Evolutionary conservation across 2,797 vertebrate species (phyloP), one percentile per base, ranked within the genome.

Genomic region (Gallirallus australis): DNA sequence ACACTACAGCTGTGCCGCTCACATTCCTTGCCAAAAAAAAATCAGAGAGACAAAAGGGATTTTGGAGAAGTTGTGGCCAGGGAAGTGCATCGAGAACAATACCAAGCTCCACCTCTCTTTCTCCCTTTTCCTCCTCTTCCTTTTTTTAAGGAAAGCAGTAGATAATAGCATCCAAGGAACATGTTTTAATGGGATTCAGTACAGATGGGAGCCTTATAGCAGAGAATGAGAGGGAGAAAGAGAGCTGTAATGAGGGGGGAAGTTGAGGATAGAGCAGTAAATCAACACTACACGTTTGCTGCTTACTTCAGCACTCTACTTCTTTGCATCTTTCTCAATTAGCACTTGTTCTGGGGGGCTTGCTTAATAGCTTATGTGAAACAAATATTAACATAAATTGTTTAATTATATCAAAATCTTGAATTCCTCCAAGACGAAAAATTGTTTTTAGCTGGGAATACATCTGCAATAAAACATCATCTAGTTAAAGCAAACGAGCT

Each of bases 311-410:
- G 93, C 96, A 86, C 45, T 96, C 93, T 68, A 71, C 72, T 95
- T 95, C 95, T 96, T 93, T 95, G 86, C 95, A 89, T 95, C 94
- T 96, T 93, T 96, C 96, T 97, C 97, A 96, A 90, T 97, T 97
- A 98, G 96, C 73, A 79, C 94, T 97, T 96, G 52, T 98, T 98
- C 96, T 85, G 83, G 93, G 97, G 97, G 95, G 91, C 91, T 97
- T 96, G 79, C 93, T 97, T 95, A 96, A 97, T 96, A 97, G 97
- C 97, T 96, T 96, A 83, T 96, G 95, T 11, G 97, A 98, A 98
- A 97, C 97, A 98, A 98, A 98, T 98, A 98, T 98, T 98, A 98
- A 97, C 97, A 97, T 97, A 98, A 97, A 97, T 98, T 96, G 95
- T 94, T 93, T 97, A 97, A 98, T 98, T 97, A 96, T 94, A 96